Evolutionary conservation across 2,113 vertebrate species (phyloP).

Genomic region (Ahaetulla prasina): DNA sequence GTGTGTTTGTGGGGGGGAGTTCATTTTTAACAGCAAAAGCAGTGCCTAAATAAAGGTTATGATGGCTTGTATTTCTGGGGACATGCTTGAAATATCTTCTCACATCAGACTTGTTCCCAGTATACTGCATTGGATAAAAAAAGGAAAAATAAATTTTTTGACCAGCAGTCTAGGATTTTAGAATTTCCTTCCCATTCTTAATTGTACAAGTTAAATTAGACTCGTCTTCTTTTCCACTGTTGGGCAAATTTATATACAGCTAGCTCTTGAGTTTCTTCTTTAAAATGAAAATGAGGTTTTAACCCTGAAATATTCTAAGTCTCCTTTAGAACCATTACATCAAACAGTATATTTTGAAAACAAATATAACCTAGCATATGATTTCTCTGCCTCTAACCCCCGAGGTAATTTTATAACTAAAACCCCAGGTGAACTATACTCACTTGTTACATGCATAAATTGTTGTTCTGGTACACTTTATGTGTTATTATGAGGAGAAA

Average conservation of each 20-base stretch:
- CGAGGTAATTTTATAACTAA: neutral
- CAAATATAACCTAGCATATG: neutral
- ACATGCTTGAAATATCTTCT: neutral
- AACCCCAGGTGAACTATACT: neutral
- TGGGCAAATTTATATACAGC: neutral
- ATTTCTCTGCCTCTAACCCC: neutral
- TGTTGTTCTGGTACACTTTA: neutral
- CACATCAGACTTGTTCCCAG: neutral
- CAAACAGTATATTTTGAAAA: neutral
- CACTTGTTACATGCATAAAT: neutral
- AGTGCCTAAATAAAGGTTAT: neutral
- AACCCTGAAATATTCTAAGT: neutral
- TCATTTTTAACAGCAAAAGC: neutral
- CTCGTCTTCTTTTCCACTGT: neutral
- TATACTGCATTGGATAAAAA: neutral
- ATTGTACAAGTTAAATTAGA: neutral
- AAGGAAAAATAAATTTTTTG: neutral
- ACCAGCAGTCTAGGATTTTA: neutral
- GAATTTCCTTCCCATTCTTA: neutral
- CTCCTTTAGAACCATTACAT: neutral
- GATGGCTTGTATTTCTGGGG: neutral
- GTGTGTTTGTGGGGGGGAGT: neutral
- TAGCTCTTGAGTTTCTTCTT: neutral
- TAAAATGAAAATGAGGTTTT: neutral
- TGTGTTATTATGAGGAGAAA: neutral